Percentiles rank a stretch among this genome's conserved stretches.
These are phyloP conservation scores for Zapornia atra DNA, from an alignment of 2,113 vertebrate genomes.

Conservation along the genomic window DNA sequence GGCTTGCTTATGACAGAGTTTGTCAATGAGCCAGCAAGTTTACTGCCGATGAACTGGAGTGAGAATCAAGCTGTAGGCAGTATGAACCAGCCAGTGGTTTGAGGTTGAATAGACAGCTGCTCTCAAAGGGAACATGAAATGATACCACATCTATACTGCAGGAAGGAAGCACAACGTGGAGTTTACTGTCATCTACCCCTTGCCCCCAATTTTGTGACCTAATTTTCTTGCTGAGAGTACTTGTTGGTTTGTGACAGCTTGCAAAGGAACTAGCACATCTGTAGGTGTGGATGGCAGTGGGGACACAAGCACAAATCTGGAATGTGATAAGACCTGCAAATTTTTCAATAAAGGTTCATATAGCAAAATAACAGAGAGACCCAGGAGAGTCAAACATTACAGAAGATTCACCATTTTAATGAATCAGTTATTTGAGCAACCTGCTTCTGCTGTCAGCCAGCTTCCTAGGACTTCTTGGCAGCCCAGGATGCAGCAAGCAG, in stretches of 20 bases:
- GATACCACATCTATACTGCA: not conserved
- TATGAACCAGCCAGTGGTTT: not conserved
- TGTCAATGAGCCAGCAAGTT: not conserved
- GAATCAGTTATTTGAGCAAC: not conserved
- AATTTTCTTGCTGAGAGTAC: not conserved
- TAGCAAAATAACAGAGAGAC: not conserved
- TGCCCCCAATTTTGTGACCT: accelerated
- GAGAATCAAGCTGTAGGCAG: not conserved
- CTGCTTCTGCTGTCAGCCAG: not conserved
- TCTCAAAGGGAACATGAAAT: not conserved
- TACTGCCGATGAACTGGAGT: not conserved
- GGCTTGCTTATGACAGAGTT: not conserved
- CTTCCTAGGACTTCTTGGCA: not conserved
- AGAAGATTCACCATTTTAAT: not conserved
- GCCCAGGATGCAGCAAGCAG: not conserved
- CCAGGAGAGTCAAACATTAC: accelerated
- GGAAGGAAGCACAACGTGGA: not conserved
- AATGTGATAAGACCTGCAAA: not conserved
- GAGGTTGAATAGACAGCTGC: not conserved
- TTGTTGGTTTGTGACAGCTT: not conserved
- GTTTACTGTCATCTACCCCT: not conserved
- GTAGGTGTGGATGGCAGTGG: not conserved
- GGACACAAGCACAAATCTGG: not conserved
- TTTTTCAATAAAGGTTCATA: not conserved
- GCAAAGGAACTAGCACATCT: not conserved